phyloP scores from a whole-genome alignment of 2,113 vertebrate species.

The Scartelaos histophorus region DNA sequence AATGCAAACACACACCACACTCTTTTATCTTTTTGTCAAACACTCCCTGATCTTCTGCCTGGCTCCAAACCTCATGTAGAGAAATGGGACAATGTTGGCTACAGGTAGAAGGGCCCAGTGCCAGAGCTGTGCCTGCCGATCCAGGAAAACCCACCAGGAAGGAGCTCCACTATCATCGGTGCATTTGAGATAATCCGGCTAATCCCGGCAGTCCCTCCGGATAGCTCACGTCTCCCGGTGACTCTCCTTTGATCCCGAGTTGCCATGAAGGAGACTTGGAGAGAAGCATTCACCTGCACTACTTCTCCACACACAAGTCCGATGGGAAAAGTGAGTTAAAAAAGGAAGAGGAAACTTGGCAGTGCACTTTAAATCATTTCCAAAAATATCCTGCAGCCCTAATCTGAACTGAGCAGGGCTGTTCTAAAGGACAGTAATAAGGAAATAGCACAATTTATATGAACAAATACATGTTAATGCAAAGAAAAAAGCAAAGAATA shows the following conservation, averaged over 20 bases:
- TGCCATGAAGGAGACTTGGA: constrained; percentile 10
- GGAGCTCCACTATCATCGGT: constrained; percentile 41
- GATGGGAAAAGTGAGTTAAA: constrained; percentile 25
- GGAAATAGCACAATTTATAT: not conserved
- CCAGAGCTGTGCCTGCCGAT: constrained; percentile 29
- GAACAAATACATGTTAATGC: no score
- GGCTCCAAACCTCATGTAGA: not conserved
- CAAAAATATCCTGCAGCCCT: constrained; percentile 51
- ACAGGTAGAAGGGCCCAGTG: constrained; percentile 26
- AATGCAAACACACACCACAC: not conserved
- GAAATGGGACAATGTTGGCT: constrained; percentile 29
- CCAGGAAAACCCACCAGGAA: constrained; percentile 35
- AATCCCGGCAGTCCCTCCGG: constrained; percentile 45
- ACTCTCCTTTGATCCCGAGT: constrained; percentile 49
- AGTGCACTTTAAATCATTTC: constrained; percentile 27
- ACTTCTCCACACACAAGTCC: constrained; percentile 30
- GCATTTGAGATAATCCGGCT: constrained; percentile 53
- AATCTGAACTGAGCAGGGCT: constrained; percentile 42
- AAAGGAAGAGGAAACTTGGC: constrained; percentile 42
- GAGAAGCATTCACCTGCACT: constrained; percentile 22
- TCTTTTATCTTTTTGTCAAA: not conserved
- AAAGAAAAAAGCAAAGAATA: no score
- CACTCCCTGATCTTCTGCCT: not conserved
- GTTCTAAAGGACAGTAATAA: constrained; percentile 39
- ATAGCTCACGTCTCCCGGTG: constrained; percentile 43